Evolutionary conservation across 2,888 invertebrate genomes (phyloP), one percentile per base, ranked within the genome.

Genomic region (Lithophane leautieri): DNA sequence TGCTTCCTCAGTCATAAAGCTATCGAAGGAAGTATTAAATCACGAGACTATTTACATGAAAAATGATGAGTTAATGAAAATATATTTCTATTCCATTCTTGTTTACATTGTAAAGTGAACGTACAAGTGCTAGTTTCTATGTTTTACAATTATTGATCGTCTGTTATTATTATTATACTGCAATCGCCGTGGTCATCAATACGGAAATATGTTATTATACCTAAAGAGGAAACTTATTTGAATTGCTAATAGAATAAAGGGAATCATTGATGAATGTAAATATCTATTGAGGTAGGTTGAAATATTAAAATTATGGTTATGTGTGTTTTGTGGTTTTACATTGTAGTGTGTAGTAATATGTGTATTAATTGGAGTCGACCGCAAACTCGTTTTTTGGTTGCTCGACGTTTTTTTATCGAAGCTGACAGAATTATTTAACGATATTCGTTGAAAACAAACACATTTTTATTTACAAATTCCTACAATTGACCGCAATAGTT

Each of bases 61-160:
- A 69, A 87, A 69, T 81, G 87, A 87, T 84, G 88, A 82, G 76
- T 71, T 81, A 50, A 81, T 84, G 86, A 86, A 87, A 87, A 87
- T 77, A 61, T 85, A 81, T 81, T 78, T 79, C 69, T 82, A 75
- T 84, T 77, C 69, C 52, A 84, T 84, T 88, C 83, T 82, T 86
- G 80, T 86, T 88, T 81, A 82, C 80, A 79, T 81, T 81, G 75
- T 84, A 61, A 75, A 82, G 68, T 65, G 79, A 78, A 50, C 60
- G 69, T 54, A 73, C 42, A 54, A 75, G 54, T 66, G 63, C 50
- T 78, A 54, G n/a, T 28, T 66, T 60, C 40, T 73, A 70, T 65
- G 78, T 75, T 85, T 75, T 73, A 83, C 73, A 76, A 79, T 86
- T 76, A 86, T 85, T 87, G 83, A 81, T 85, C 60, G 60, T 66